Base-by-base conservation (phyloP, 2,113 vertebrate species). In the Pampusana beccarii region DNA sequence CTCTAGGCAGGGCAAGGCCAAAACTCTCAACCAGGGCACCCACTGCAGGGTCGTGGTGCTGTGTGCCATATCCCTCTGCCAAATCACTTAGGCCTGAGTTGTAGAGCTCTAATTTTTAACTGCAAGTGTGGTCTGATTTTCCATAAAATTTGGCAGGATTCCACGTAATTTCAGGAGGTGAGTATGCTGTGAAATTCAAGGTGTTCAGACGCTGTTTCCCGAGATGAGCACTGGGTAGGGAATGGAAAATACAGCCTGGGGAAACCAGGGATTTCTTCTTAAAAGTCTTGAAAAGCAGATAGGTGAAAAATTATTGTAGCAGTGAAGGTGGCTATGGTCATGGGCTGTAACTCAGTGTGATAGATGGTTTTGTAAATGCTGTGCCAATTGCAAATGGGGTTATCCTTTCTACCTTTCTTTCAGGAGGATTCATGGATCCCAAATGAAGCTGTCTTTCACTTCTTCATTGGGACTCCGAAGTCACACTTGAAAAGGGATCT, bases 391-490 rank as follows among this genome's bases (percentile, higher is more conserved):
- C 77, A 69, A 31, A 53, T 34, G 26, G 71, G 6, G 10, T 56
- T 70, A 18, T 77, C 16, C 12, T 82, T 48, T 66, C 26, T 51
- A 46, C 44, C 44, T 46, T 15, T 78, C 89, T 65, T 97, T 64
- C 94, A 99, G 99, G 97, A 96, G 71, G 97, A 95, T 67, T 95
- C 97, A n/a, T 99, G 98, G 98, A 70, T 99, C 38, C 99, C 98
- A 72, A 95, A 65, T 80, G 98, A 99, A 96, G 98, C 98, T 64
- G 93, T 97, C 16, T 40, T 99, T 65, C 98, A 97, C 90, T 93
- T 99, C 64, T 98, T 98, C 31, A 77, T 98, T 62, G 98, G 98
- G 65, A 99, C 98, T 4, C 98, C 98, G 2, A 97, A 98, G 88
- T 99, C 98, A 34, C 96, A 98, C 20, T 85, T 98, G 40, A 97